Conservation (phyloP, 2,888 invertebrate species). For the Panopea generosa region DNA sequence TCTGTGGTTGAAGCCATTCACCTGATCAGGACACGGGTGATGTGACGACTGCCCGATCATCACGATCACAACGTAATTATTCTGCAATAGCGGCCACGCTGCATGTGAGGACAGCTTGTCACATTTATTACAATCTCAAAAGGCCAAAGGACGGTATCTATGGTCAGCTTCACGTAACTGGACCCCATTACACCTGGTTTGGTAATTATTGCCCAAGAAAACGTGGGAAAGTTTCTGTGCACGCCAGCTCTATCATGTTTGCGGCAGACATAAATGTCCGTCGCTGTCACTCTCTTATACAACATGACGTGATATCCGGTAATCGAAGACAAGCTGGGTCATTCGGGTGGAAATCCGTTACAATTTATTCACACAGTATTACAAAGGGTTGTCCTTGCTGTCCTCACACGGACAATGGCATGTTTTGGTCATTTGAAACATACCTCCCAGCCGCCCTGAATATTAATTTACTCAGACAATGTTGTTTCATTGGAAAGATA, state of each 20-base stretch:
- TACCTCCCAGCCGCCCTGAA: too few species aligned
- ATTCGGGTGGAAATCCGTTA: slow-evolving; percentile 60
- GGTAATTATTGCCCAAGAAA: slow-evolving; percentile 51
- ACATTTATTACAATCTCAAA: slow-evolving; percentile 44
- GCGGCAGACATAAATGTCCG: slow-evolving; percentile 1
- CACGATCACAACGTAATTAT: too few species aligned
- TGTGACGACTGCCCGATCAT: too few species aligned
- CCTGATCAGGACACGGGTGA: too few species aligned
- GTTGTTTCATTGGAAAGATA: too few species aligned
- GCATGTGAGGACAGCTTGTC: slow-evolving; percentile 39
- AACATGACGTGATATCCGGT: slow-evolving; percentile 51
- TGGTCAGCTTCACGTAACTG: slow-evolving; percentile 35
- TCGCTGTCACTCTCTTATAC: slow-evolving; percentile 26
- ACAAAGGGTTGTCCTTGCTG: too few species aligned
- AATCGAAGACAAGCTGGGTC: slow-evolving; percentile 32
- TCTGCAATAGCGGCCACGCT: slow-evolving; percentile 2
- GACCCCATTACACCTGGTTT: slow-evolving; percentile 59
- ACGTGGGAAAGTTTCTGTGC: slow-evolving; percentile 44
- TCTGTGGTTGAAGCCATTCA: too few species aligned
- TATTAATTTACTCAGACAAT: too few species aligned
- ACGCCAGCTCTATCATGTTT: slow-evolving; percentile 11
- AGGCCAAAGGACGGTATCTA: slow-evolving; percentile 22
- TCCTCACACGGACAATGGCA: too few species aligned
- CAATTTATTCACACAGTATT: slow-evolving; percentile 13
- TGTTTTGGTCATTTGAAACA: too few species aligned